phyloP scores from a whole-genome alignment of 1,140 invertebrate species.

The Anadara kagoshimensis region DNA sequence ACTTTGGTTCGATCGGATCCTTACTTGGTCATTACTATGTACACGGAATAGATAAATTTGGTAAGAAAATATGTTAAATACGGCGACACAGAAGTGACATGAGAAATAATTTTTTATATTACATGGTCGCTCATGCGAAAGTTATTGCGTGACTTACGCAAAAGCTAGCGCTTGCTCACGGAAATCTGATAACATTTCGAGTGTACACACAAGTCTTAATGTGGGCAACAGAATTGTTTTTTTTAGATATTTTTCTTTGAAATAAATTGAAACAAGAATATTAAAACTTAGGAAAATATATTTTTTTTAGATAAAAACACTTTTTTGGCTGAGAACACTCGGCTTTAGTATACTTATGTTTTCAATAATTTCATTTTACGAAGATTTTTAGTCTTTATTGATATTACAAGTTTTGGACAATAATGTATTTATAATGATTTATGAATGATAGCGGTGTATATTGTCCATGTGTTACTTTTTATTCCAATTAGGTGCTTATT shows the following conservation, averaged over 20 bases:
- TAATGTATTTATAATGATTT: too few relatives aligned
- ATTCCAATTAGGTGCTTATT: slow-evolving; percentile 32
- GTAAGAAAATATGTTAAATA: slow-evolving; percentile 37
- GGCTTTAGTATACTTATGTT: neutral
- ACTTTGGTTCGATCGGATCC: slow-evolving; percentile 61
- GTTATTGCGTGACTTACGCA: neutral
- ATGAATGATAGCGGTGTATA: too few relatives aligned
- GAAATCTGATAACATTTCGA: neutral
- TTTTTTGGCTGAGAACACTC: neutral
- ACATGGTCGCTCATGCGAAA: neutral
- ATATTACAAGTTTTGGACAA: too few relatives aligned
- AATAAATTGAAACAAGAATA: too few relatives aligned
- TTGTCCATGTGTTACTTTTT: neutral
- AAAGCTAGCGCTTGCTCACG: neutral
- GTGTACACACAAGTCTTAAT: neutral
- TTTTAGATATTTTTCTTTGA: neutral
- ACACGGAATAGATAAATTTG: slow-evolving; percentile 54
- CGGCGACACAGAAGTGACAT: too few relatives aligned
- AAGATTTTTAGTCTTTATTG: too few relatives aligned
- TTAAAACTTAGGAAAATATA: too few relatives aligned
- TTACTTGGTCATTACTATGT: slow-evolving; percentile 50
- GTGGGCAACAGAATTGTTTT: neutral
- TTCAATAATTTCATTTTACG: too few relatives aligned
- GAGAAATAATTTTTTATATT: neutral
- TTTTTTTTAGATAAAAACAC: too few relatives aligned